Evolutionary conservation across 1,140 invertebrate genomes (phyloP).

Genomic region (Diabrotica undecimpunctata): DNA sequence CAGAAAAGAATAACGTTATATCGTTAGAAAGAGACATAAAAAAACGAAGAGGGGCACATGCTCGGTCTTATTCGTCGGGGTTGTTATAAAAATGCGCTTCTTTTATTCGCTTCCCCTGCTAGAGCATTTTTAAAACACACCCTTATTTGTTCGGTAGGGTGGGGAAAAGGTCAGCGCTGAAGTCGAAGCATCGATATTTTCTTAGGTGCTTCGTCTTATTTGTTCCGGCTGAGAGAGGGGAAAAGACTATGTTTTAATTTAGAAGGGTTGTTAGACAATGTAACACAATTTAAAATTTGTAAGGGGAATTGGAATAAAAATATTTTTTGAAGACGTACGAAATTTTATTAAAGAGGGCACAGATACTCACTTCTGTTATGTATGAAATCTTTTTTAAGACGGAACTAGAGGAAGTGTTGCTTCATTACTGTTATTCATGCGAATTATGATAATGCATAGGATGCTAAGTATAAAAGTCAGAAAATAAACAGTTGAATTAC

Average conservation of each 20-base stretch:
- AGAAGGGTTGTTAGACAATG: background rate
- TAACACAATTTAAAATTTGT: background rate
- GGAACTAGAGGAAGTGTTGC: too few species aligned
- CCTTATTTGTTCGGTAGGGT: conserved; percentile 22
- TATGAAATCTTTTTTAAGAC: too few species aligned
- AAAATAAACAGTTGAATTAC: too few species aligned
- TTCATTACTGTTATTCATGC: too few species aligned
- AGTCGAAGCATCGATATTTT: conserved; percentile 14
- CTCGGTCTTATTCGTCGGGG: conserved; percentile 26
- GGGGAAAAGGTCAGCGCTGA: conserved; percentile 13
- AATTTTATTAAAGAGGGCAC: too few species aligned
- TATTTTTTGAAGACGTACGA: too few species aligned
- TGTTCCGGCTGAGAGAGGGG: background rate
- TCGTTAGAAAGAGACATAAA: conserved; percentile 23
- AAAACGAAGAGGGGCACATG: conserved; percentile 23
- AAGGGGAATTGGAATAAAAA: background rate
- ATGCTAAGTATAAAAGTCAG: too few species aligned
- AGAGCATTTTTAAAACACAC: conserved; percentile 29
- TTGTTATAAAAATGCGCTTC: conserved; percentile 22
- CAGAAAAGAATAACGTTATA: conserved; percentile 27
- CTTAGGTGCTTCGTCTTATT: conserved; percentile 8
- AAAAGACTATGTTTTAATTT: background rate
- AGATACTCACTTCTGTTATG: too few species aligned
- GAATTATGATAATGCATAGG: too few species aligned
- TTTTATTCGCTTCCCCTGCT: conserved; percentile 24